Percentiles rank a stretch among this genome's conserved stretches.
phyloP scores from a whole-genome alignment of 2,797 vertebrate species.

The Valencia hispanica region DNA sequence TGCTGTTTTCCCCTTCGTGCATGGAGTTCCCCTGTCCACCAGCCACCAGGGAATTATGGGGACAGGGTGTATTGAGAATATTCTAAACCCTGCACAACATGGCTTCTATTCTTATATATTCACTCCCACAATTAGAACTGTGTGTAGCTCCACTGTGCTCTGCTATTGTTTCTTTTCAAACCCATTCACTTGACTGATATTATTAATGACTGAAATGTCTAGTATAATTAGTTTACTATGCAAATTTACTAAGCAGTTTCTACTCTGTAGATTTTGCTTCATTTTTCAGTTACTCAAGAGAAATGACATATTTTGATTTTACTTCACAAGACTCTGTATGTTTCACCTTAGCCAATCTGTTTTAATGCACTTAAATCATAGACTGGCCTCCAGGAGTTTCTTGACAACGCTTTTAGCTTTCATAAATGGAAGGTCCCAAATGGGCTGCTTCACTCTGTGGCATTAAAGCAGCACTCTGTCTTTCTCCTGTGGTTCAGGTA shows the following conservation, averaged over 20 bases:
- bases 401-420: constrained; percentile 39
- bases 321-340: constrained; percentile 40
- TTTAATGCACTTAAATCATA: constrained; percentile 47
- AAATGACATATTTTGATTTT: constrained; percentile 49
- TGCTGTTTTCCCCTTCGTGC: constrained; percentile 9
- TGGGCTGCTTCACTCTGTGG: neutral
- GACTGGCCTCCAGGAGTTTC: constrained; percentile 25
- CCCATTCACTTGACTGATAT: constrained; percentile 69
- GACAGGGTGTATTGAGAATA: constrained; percentile 58
- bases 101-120: constrained; percentile 35
- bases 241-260: constrained; percentile 63
- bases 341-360: constrained; percentile 47
- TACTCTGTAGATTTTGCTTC: constrained; percentile 52
- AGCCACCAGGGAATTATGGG: constrained; percentile 54
- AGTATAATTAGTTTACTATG: constrained; percentile 69
- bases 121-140: constrained; percentile 39
- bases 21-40: constrained; percentile 41
- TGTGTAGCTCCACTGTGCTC: constrained; percentile 50
- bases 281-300: constrained; percentile 49
- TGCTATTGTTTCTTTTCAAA: constrained; percentile 59
- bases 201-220: constrained; percentile 71
- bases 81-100: constrained; percentile 8
- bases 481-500: constrained; percentile 80
- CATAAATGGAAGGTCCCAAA: constrained; percentile 11
- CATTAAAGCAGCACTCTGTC: constrained; percentile 14